Percentiles rank a stretch among this genome's conserved stretches.
These are phyloP conservation scores for Porites divaricata DNA, from an alignment of 92 coral and sea anemone genomes.

Conservation along the genomic window DNA sequence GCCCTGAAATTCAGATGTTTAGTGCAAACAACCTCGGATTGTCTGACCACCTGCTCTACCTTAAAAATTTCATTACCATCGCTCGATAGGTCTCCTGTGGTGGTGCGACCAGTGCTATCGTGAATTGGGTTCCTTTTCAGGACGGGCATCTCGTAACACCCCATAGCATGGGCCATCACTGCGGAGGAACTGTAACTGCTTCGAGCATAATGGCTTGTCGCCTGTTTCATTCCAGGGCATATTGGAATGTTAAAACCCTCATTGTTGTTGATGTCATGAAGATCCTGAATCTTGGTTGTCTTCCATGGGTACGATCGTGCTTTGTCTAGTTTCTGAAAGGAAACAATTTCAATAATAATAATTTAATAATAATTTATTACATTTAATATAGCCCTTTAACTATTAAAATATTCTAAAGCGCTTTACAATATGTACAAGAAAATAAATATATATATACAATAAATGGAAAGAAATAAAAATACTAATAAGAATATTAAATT, in stretches of 20 bases:
- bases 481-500: no score
- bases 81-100: slow-evolving; percentile 7
- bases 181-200: background rate
- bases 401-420: no score
- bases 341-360: no score
- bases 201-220: background rate
- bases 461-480: no score
- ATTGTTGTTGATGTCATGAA: slow-evolving; percentile 43
- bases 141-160: background rate
- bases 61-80: background rate
- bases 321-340: slow-evolving; percentile 6
- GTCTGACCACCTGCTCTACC: no score
- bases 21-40: no score
- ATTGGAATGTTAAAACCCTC: slow-evolving; percentile 25
- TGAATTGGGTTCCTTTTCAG: slow-evolving; percentile 12
- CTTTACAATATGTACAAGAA: no score
- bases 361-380: no score
- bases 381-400: no score
- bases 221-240: background rate
- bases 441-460: no score
- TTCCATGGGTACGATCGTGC: slow-evolving; percentile 39
- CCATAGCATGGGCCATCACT: background rate
- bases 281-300: slow-evolving; percentile 8
- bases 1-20: no score
- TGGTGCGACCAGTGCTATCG: background rate